Evolutionary conservation across 2,888 invertebrate genomes (phyloP), one percentile per base, ranked within the genome.

Genomic region (Oxytorus armatus): DNA sequence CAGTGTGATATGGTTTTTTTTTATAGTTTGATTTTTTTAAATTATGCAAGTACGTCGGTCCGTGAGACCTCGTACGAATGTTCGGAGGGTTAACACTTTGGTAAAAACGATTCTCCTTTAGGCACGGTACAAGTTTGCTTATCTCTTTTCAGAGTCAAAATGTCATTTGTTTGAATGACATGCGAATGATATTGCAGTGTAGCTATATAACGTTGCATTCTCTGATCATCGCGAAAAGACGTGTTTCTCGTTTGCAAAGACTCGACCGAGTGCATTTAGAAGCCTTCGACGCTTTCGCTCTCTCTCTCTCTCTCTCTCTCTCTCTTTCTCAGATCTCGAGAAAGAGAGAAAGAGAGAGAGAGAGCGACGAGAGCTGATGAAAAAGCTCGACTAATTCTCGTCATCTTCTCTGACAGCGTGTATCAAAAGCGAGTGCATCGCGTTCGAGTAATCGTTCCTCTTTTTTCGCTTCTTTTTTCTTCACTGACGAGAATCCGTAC

Each of bases 221-320:
- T 49, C 11, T 51, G 11, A 23, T 42, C 61, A 73, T 44, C 16
- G 18, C 44, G 25, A 44, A 55, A 8, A 66, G 33, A 47, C 36
- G 42, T 25, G 69, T 65, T 53, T 18, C 53, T 74, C 49, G 55
- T 36, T 23, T 36, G 49, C 55, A 36, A 25, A 68, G 51, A 66
- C 70, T 66, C 70, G 66, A 68, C 70, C 36, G 66, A 73, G 61
- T 77, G 75, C 72, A 80, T 80, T 80, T 80, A 77, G 72, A 72
- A 72, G 76, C 16, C 33, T 68, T 63, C 61, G 76, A 72, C 23
- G 74, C 44, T 39, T 53, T 74, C 68, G 66, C 57, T 8, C 11
- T 8, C 10, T 14, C 10, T 36, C 36, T 36, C 36, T 47, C 18
- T 49, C 49, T 11, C 47, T 29, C 42, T 21, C 16, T 16, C 55